Evolutionary conservation across 2,888 invertebrate genomes (phyloP), one percentile per base, ranked within the genome.

Genomic region (Ellobium chinense): DNA sequence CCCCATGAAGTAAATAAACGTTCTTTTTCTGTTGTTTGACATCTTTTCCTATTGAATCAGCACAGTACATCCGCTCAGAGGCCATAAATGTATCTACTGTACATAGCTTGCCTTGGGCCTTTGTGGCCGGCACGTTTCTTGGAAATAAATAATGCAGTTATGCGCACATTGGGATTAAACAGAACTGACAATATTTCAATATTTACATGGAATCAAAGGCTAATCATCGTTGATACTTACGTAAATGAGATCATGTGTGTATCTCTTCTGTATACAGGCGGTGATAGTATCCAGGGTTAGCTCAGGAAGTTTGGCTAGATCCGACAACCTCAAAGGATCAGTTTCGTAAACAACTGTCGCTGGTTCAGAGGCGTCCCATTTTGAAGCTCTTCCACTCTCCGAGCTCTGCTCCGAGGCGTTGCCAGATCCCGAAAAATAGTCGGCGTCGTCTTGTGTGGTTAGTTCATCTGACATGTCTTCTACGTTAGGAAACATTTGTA

Each of bases 261-360:
- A 82, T 27, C 82, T 65, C 58, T 27, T 31, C 60, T 65, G 29
- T 3, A 82, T 24, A 31, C 60, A 46, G 3, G 79, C 65, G 5
- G 68, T 39, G 12, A 82, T 78, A 7, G 82, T 39, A 46, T 79
- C 76, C 39, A 62, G n/a, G 0, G 78, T 75, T 24, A 82, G 72
- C 18, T 66, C n/a, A 0, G 75, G 21, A 34, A 82, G 76, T 21
- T 60, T 70, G 0, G 82, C 60, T 31, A 82, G 60, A 36, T 82
- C 79, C 7, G 37, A n/a, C 18, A 60, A 7, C 1, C 18, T 14
- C 14, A 37, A 54, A 1, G 36, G 27, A 66, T 76, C 56, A 2
- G 31, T 24, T 27, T 72, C 24, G 14, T 1, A 1, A n/a, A 0
- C 14, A 0, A 12, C 0, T 12, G 34, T 2, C 21, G 12, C 34